Evolutionary conservation across 1,140 invertebrate genomes (phyloP).

Genomic region (Trichogramma pretiosum): DNA sequence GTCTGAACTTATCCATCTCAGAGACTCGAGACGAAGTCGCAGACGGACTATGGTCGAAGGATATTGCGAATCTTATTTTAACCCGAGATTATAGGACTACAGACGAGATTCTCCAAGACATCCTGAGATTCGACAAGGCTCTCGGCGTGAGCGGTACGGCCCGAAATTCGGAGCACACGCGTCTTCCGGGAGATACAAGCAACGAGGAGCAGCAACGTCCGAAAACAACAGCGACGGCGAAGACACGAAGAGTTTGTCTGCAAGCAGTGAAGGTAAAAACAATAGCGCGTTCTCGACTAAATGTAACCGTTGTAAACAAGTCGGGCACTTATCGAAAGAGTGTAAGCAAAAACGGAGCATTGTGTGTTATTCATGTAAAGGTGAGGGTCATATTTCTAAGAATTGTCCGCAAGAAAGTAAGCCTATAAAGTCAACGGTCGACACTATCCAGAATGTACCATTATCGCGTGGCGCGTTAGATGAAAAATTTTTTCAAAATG

Average conservation of each 20-base stretch:
- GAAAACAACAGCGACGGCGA: too few species aligned
- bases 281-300: too few species aligned
- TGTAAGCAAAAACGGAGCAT: too few species aligned
- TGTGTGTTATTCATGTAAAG: constrained; percentile 7
- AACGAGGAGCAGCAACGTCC: not conserved
- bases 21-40: constrained; percentile 3
- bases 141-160: not conserved
- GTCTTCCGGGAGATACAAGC: not conserved
- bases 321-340: too few species aligned
- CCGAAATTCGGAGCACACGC: not conserved
- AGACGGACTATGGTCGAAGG: not conserved
- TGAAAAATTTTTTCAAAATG: not conserved
- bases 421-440: constrained; percentile 4
- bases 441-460: constrained; percentile 3
- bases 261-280: too few species aligned
- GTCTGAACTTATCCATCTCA: not conserved
- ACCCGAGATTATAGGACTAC: not conserved
- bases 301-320: too few species aligned
- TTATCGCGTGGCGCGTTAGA: not conserved
- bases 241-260: too few species aligned
- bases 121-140: not conserved
- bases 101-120: not conserved
- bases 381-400: constrained; percentile 5
- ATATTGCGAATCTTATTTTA: not conserved
- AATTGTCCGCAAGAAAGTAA: constrained; percentile 7